These are phyloP conservation scores for Epirrita christyi DNA, from an alignment of 2,888 invertebrate genomes.

Conservation along the genomic window DNA sequence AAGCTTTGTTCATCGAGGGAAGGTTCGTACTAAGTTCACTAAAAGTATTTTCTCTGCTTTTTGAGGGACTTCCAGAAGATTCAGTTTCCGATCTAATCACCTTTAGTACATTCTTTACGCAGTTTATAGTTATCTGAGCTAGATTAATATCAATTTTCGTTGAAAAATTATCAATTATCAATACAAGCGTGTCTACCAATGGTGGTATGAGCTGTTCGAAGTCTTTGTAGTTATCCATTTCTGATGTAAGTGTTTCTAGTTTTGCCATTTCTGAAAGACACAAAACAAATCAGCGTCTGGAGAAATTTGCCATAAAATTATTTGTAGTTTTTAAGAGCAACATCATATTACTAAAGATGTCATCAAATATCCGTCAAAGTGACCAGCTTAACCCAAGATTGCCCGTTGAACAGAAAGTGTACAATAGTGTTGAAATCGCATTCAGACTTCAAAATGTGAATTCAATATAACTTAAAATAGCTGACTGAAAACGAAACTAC, in stretches of 20 bases:
- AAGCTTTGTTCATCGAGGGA: background rate
- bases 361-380: conserved; percentile 62
- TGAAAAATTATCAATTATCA: conserved; percentile 43
- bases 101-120: conserved; percentile 50
- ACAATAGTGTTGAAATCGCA: conserved; percentile 41
- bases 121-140: conserved; percentile 44
- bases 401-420: conserved; percentile 50
- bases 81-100: conserved; percentile 39
- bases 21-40: background rate
- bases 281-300: conserved; percentile 17
- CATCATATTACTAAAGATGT: conserved; percentile 76
- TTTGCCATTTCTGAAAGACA: conserved; percentile 25
- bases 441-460: conserved; percentile 46
- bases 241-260: conserved; percentile 41
- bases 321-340: conserved; percentile 43
- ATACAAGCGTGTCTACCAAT: conserved; percentile 49
- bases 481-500: conserved; percentile 49
- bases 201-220: conserved; percentile 45
- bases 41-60: conserved; percentile 4
- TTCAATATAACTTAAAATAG: conserved; percentile 31
- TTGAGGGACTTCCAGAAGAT: conserved; percentile 6
- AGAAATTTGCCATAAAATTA: background rate
- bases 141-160: conserved; percentile 34
- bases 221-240: conserved; percentile 41
- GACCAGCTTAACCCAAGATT: conserved; percentile 65